These are phyloP conservation scores for Vulpes ferrilata DNA, from an alignment of 2,113 vertebrate species.

Conservation along the genomic window DNA sequence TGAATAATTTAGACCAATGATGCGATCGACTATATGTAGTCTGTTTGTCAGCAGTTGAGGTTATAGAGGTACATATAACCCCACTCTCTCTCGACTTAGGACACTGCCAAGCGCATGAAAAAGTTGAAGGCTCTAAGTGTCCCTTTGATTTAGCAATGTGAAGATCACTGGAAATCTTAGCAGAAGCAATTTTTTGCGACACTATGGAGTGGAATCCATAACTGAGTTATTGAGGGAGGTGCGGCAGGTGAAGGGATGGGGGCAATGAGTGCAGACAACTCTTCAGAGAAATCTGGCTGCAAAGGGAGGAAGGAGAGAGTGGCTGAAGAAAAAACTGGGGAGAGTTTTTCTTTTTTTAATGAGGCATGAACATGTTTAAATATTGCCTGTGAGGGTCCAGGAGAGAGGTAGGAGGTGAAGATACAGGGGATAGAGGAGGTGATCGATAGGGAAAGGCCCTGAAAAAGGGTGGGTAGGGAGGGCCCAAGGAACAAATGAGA, in stretches of 20 bases:
- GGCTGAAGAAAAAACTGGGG: neutral
- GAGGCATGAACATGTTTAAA: neutral
- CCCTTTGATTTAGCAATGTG: neutral
- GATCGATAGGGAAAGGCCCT: neutral
- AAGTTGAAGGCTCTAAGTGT: neutral
- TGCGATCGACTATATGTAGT: neutral
- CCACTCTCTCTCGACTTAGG: neutral
- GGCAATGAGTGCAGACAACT: neutral
- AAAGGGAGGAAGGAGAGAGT: neutral
- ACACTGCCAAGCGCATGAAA: neutral
- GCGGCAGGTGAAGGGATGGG: neutral
- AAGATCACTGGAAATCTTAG: neutral
- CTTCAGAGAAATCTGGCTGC: neutral
- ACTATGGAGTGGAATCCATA: too few species aligned
- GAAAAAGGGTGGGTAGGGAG: neutral
- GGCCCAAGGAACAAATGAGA: neutral
- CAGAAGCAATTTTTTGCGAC: neutral
- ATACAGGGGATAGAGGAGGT: neutral
- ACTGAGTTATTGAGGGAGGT: neutral
- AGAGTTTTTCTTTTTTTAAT: neutral
- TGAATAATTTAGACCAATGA: neutral
- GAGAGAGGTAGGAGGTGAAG: neutral
- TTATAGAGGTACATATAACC: neutral
- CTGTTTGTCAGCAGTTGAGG: neutral
- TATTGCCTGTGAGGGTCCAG: neutral